Conservation (phyloP, 2,797 vertebrate species). For the Enteromius anoplus region DNA sequence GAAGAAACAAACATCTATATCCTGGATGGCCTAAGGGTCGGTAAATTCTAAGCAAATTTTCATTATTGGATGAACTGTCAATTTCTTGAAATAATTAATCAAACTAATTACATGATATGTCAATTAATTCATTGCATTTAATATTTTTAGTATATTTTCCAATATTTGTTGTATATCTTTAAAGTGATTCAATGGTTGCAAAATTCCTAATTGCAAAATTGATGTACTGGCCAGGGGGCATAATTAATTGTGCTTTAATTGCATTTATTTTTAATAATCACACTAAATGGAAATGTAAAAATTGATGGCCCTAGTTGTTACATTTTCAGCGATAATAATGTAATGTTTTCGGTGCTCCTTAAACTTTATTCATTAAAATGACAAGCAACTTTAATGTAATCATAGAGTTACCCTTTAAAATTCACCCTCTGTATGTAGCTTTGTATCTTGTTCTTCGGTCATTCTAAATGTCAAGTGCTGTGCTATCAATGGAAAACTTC, state of each 20-base stretch:
- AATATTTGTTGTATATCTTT: not conserved
- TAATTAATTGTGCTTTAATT: constrained; percentile 9
- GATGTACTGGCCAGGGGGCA: not conserved
- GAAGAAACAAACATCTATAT: not conserved
- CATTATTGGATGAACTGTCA: not conserved
- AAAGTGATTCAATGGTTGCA: not conserved
- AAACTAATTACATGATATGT: not conserved
- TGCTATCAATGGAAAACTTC: constrained; percentile 33
- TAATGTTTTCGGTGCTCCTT: not conserved
- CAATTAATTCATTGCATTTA: not conserved
- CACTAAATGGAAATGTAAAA: not conserved
- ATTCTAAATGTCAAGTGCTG: constrained; percentile 34
- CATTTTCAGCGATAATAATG: not conserved
- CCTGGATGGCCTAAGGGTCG: not conserved
- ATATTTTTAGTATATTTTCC: not conserved
- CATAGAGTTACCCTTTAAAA: constrained; percentile 39
- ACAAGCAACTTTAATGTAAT: too few species aligned
- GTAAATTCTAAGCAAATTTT: not conserved
- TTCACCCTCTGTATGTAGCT: constrained; percentile 21
- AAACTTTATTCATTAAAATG: too few species aligned
- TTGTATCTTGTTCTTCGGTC: constrained; percentile 24
- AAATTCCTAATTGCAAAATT: not conserved
- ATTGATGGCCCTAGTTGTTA: not conserved
- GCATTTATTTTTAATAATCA: not conserved
- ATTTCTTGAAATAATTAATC: not conserved